Evolutionary conservation across 2,888 invertebrate genomes (phyloP).

Genomic region (Teleogryllus oceanicus): DNA sequence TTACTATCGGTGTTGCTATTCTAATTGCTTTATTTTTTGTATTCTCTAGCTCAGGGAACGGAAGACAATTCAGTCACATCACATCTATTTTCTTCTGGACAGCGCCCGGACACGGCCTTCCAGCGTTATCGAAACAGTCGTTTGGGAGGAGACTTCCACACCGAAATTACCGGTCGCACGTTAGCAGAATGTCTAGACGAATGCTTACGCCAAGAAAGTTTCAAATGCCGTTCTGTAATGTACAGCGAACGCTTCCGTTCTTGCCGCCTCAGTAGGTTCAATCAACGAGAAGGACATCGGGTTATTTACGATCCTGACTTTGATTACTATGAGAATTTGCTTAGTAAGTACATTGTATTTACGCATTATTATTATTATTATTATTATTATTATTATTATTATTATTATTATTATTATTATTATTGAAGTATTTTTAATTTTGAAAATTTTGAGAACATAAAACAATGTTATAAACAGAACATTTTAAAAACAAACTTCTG

Average conservation of each 20-base stretch:
- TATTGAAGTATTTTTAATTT: too few relatives aligned
- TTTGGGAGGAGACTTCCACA: constrained; percentile 82
- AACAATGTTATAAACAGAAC: too few relatives aligned
- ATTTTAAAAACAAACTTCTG: too few relatives aligned
- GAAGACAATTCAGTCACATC: constrained; percentile 84
- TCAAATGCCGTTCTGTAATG: constrained; percentile 84
- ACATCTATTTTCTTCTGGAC: constrained; percentile 76
- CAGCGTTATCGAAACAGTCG: constrained; percentile 81
- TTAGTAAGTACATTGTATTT: constrained; percentile 65
- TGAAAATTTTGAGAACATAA: too few relatives aligned
- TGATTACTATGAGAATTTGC: constrained; percentile 88
- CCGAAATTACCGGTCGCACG: constrained; percentile 82
- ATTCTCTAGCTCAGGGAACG: constrained; percentile 73
- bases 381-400: background rate
- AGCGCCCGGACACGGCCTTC: constrained; percentile 84
- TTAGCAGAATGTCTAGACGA: constrained; percentile 87
- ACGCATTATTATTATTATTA: too few relatives aligned
- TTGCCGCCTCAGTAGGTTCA: constrained; percentile 79
- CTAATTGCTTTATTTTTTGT: background rate
- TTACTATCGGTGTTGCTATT: too few relatives aligned
- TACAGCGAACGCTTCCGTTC: constrained; percentile 83
- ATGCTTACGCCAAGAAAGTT: constrained; percentile 82
- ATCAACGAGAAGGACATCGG: constrained; percentile 82
- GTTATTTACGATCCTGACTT: constrained; percentile 88
- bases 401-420: too few relatives aligned